Evolutionary conservation across 2,888 invertebrate species (phyloP).

Genomic region (Microdon myrmicae): DNA sequence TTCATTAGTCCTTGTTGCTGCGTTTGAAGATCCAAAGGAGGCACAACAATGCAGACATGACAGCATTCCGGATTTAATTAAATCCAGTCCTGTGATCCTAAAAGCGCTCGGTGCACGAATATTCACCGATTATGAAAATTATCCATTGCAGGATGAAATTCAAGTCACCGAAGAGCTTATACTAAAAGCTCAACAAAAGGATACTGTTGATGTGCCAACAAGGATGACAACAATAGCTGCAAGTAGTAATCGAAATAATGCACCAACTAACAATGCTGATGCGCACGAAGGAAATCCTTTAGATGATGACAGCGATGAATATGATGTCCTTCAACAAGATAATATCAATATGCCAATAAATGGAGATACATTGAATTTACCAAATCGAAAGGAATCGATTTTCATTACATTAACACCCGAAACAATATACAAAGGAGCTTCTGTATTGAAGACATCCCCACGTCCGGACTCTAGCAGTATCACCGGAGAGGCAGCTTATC

Average conservation of each 20-base stretch:
- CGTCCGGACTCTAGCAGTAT: slow-evolving; percentile 54
- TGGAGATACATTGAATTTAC: slow-evolving; percentile 13
- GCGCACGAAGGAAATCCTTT: slow-evolving; percentile 17
- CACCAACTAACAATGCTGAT: too few relatives aligned
- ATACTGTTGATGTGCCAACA: slow-evolving; percentile 23
- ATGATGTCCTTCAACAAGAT: slow-evolving; percentile 41
- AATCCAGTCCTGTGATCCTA: slow-evolving; percentile 65
- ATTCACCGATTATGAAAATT: slow-evolving; percentile 60
- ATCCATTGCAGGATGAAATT: slow-evolving; percentile 48
- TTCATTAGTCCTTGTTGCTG: slow-evolving; percentile 47
- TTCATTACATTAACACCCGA: slow-evolving; percentile 67
- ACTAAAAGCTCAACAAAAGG: slow-evolving; percentile 32
- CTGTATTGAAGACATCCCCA: slow-evolving; percentile 61
- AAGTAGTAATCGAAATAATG: slow-evolving; percentile 5
- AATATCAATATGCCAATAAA: slow-evolving; percentile 3
- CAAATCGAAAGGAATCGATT: slow-evolving; percentile 55
- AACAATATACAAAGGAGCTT: slow-evolving; percentile 66
- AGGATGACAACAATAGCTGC: slow-evolving; percentile 21
- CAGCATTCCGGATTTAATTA: slow-evolving; percentile 64
- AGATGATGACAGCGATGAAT: slow-evolving; percentile 38
- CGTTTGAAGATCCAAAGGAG: slow-evolving; percentile 36
- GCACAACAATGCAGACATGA: slow-evolving; percentile 60
- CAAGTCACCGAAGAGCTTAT: slow-evolving; percentile 45
- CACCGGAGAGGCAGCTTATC: slow-evolving; percentile 58
- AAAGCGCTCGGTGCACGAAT: slow-evolving; percentile 65